Conservation (phyloP, 2,113 vertebrate genomes). For the Theristicus caerulescens region DNA sequence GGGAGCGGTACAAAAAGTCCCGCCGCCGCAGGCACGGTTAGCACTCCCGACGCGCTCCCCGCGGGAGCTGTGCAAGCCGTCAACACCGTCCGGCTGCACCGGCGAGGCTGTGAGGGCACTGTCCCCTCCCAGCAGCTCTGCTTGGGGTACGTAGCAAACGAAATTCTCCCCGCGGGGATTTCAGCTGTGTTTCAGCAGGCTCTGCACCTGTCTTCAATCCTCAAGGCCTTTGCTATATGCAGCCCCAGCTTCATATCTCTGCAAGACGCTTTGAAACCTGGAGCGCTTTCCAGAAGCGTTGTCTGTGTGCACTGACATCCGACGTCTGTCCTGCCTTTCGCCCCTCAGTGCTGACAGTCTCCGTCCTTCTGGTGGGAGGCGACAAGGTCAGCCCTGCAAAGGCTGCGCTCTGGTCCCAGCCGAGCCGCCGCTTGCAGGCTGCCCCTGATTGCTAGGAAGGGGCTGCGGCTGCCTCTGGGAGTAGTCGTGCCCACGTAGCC, state of each 20-base stretch:
- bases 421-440: rapidly evolving
- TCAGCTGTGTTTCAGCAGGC: background rate
- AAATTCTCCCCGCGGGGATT: rapidly evolving
- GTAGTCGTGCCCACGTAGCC: background rate
- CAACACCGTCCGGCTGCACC: rapidly evolving
- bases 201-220: background rate
- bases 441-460: background rate
- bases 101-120: background rate
- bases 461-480: background rate
- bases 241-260: background rate
- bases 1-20: background rate
- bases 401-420: background rate
- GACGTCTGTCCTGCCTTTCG: background rate
- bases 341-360: background rate
- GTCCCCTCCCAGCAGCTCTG: rapidly evolving
- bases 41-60: rapidly evolving
- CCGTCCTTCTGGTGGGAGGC: background rate
- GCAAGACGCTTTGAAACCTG: background rate
- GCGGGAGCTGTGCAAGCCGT: rapidly evolving
- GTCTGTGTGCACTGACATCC: background rate
- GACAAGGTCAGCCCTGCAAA: background rate
- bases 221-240: background rate
- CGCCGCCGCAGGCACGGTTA: rapidly evolving
- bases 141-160: rapidly evolving
- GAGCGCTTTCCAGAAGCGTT: background rate